Evolutionary conservation across 2,888 invertebrate genomes (phyloP), one percentile per base, ranked within the genome.

Genomic region (Pimpla rufipes): DNA sequence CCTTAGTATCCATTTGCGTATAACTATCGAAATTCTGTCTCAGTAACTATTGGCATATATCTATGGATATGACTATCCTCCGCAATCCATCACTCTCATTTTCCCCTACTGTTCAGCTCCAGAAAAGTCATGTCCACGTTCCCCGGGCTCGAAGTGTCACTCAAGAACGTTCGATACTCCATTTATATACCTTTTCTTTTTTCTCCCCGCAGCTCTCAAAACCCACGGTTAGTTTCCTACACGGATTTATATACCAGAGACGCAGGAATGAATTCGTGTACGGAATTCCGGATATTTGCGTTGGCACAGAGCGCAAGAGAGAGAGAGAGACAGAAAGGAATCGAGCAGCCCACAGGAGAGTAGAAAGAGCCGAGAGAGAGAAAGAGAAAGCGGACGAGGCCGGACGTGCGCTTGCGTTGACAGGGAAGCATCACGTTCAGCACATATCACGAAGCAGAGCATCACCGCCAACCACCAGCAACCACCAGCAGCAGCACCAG

Each of bases 401-500:
- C 18, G 70, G 68, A 75, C 57, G 59, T 66, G 74, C 59, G 55
- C 71, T 71, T 67, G 74, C 75, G 68, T 80, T 76, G 74, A 70
- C 75, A 62, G 75, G 68, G 68, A 40, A 68, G 75, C 75, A 80
- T 80, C 75, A 80, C 75, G 73, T 79, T 79, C 79, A 52, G 73
- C 79, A 79, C 79, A 79, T 79, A 79, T 79, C 71, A 73, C 50
- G 29, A 50, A 29, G 29, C 29, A 29, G 3, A 29, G 29, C 29
- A 29, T 29, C n/a, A n/a, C n/a, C n/a, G n/a, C n/a, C n/a, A n/a
- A n/a, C n/a, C n/a, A n/a, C n/a, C n/a, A n/a, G n/a, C n/a, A n/a
- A n/a, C n/a, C n/a, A n/a, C 29, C 29, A 66, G 13, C 66, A 66
- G 1, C 35, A 35, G 29, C 66, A 42, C 42, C 40, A 45, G 4